Evolutionary conservation across 2,888 invertebrate species (phyloP).

Genomic region (Lysandra bellargus): DNA sequence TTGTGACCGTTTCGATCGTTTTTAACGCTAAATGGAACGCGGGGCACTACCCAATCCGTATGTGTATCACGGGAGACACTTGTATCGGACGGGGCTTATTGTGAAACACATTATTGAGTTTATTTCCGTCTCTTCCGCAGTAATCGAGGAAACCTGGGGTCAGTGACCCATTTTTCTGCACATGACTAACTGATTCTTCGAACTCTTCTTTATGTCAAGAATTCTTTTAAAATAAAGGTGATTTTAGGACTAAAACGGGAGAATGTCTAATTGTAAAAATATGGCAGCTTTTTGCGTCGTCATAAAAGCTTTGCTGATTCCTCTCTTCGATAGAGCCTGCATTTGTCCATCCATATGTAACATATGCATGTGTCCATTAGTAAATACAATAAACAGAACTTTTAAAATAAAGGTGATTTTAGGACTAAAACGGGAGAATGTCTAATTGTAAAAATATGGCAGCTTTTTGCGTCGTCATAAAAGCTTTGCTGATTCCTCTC

Average conservation of each 20-base stretch:
- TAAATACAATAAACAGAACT: too few species aligned
- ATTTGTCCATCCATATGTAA: too few species aligned
- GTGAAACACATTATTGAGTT: constrained; percentile 12
- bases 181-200: neutral
- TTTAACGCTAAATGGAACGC: too few species aligned
- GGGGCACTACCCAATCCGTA: neutral
- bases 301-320: too few species aligned
- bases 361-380: too few species aligned
- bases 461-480: too few species aligned
- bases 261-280: neutral
- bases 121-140: constrained; percentile 5
- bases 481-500: too few species aligned
- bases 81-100: neutral
- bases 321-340: too few species aligned
- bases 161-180: neutral
- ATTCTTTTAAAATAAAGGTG: neutral
- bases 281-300: neutral
- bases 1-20: too few species aligned
- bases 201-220: neutral
- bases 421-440: neutral
- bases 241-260: neutral
- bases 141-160: neutral
- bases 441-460: neutral
- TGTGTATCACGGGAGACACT: neutral
- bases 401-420: neutral